Evolutionary conservation across 2,113 vertebrate species (phyloP), one percentile per base, ranked within the genome.

Genomic region (Coreoperca whiteheadi): DNA sequence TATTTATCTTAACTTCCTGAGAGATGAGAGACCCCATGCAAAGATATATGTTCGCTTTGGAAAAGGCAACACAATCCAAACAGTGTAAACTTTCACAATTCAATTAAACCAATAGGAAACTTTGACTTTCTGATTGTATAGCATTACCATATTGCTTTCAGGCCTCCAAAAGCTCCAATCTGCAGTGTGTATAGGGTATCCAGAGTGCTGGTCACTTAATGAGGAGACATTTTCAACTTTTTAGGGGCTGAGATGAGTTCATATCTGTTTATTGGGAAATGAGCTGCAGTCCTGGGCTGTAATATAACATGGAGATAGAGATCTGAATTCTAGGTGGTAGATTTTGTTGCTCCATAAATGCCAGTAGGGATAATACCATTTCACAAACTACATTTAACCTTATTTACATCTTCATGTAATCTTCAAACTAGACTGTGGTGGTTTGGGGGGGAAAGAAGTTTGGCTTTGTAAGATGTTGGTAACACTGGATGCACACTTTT

Each of bases 221-320:
- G 32, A 39, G n/a, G 25, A 72, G 25, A 70, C 11, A 39, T 65
- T 28, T 72, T 65, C 3, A 85, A 66, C 7, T 76, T n/a, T 59
- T 69, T 39, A 37, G 8, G 28, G n/a, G 25, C 34, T 76, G 59
- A 80, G 46, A 81, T 14, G 30, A 74, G 56, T 70, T 72, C 14
- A 21, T 54, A 71, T 79, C 25, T 77, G 23, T 71, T 37, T 67
- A 32, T 50, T 21, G 60, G 74, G 48, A 77, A 79, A 84, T 32
- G 8, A 81, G 30, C 77, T 91, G 91, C 87, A 92, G 86, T 91
- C 86, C 71, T 78, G 59, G 85, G 88, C 89, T 78, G 43, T 79
- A 60, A 70, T 68, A 61, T 63, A 50, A 83, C 48, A 85, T 50
- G 3, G 37, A 64, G 66, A 72, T 65, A 15, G 7, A 51, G n/a